Evolutionary conservation across 1,140 invertebrate species (phyloP), one percentile per base, ranked within the genome.

Genomic region (Sarcophaga peregrina): DNA sequence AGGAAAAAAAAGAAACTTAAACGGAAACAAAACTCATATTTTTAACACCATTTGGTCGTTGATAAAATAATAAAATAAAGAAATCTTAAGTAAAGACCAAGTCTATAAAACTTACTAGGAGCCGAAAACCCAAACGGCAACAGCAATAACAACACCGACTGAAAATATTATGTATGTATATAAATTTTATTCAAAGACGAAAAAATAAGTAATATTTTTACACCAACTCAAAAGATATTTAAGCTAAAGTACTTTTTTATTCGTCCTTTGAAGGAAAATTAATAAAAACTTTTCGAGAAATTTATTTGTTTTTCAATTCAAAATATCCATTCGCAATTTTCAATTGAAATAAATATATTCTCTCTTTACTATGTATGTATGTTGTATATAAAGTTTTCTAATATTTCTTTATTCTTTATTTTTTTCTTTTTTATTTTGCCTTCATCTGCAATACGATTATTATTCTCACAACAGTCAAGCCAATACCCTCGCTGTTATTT

Each of bases 31-130:
- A 78, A 11, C n/a, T 78, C 48, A 50, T 78, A 52, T 78, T 78
- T 52, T 78, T 52, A 78, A 78, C 75, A 78, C 47, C 75, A 78
- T 78, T 52, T 20, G 75, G 75, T 52, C 17, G n/a, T 52, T 78
- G n/a, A 20, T 68, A 25, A 68, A 68, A 68, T 68, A 68, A 68
- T 68, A 68, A 15, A 68, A 68, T 20, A 68, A 68, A 20, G 62
- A 68, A 68, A 68, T 25, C 62, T 68, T 68, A 68, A 68, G 62
- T 68, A 17, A 68, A 20, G 62, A n/a, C 62, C 17, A 68, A 58
- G n/a, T 58, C 54, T 58, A n/a, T 58, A 58, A 58, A 58, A 13
- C 7, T n/a, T n/a, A 58, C 10, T 58, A 58, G 54, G 13, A 13
- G n/a, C 4, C 54, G 54, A n/a, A 37, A 37, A 37, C 4, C 1